Evolutionary conservation across 2,888 invertebrate genomes (phyloP), one percentile per base, ranked within the genome.

Genomic region (Chloromyia formosa): DNA sequence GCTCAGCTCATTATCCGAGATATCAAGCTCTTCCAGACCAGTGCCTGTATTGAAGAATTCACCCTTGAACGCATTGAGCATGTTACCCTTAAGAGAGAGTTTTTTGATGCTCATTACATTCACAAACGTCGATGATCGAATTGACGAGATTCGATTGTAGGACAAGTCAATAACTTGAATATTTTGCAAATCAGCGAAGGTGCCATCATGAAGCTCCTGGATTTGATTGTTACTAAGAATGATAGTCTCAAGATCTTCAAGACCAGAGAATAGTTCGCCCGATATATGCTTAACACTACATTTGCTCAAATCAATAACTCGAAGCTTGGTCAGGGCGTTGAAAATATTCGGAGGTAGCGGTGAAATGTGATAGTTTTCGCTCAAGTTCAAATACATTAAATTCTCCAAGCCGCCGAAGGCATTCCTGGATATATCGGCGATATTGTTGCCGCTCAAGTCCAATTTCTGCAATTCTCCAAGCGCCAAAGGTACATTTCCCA

Each of bases 21-120:
- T 88, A 83, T 96, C 94, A 75, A 96, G 86, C 75, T 92, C 88
- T 86, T 94, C 92, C 60, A 96, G 86, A 76, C 93, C 91, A 0
- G 93, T 93, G 56, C 93, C 93, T 0, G 93, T 94, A 79, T 94
- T 93, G 82, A 95, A 94, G 82, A 92, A 91, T 85, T 94, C 94
- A 1, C 94, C 94, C 84, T 92, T 92, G 84, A 95, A 94, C 0
- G 92, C 91, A 49, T 88, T 91, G 78, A 95, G 83, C 81, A 92
- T 91, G 84, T 96, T 96, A 1, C 92, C 92, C 79, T 89, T 90
- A 5, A 96, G 83, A 77, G 90, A 90, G 72, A 96, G 84, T 73
- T 89, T 88, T 82, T 90, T 90, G 54, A 96, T 88, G 75, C 91
- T 90, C 87, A 92, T 91, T 0, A 94, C 88, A 79, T 93, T 92